These are phyloP conservation scores for human (Homo sapiens) DNA, from an alignment of 2,113 vertebrate species.

Conservation along the genomic window GRCh38 chr1:114648501-114649000, in stretches of 20 bases:
- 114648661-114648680: not conserved
- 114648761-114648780: not conserved
- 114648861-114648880: constrained; percentile 27
- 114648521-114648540: not conserved
- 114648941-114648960: not conserved
- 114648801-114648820: constrained; percentile 2
- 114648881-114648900: constrained; percentile 18
- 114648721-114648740: not conserved
- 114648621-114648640: constrained; percentile 6
- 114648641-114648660: constrained; percentile 17
- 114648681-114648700: not conserved
- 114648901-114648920: constrained; percentile 27
- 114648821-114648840: not conserved
- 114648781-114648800: not conserved
- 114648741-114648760: not conserved
- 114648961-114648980: not conserved
- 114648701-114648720: not conserved
- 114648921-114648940: constrained; percentile 5
- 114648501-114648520: constrained; percentile 5
- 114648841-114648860: constrained; percentile 34
- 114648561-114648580: not conserved
- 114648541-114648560: not conserved
- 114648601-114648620: not conserved
- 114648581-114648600: not conserved
- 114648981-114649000: too few species aligned